Conservation (phyloP, 2,888 invertebrate genomes). For the Lamellibrachia columna region DNA sequence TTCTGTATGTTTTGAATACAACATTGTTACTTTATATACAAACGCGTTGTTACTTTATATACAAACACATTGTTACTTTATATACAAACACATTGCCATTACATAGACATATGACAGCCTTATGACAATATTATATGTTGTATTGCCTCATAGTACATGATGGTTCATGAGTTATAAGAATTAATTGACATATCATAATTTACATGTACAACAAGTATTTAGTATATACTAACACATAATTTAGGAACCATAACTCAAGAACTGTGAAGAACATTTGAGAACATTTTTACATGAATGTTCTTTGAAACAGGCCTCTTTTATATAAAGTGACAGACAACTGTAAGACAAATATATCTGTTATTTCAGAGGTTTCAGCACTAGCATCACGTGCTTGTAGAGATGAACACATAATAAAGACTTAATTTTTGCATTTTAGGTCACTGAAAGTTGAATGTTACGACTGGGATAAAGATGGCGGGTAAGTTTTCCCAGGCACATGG, state of each 20-base stretch:
- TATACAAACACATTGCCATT: too few relatives aligned
- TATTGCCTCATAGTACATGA: too few relatives aligned
- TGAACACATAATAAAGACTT: background rate
- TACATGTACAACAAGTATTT: too few relatives aligned
- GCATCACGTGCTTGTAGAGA: background rate
- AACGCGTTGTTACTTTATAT: too few relatives aligned
- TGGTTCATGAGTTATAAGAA: too few relatives aligned
- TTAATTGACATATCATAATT: too few relatives aligned
- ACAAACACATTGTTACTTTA: too few relatives aligned
- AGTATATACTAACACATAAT: too few relatives aligned
- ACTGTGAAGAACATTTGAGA: background rate
- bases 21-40: background rate
- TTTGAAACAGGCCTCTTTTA: background rate
- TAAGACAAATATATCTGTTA: background rate
- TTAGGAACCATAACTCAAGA: background rate
- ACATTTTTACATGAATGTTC: background rate
- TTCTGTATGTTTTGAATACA: background rate
- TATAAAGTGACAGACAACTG: background rate
- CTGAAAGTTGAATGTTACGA: conserved; percentile 69
- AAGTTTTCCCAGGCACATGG: conserved; percentile 37
- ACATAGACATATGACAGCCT: too few relatives aligned
- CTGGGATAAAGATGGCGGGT: conserved; percentile 68
- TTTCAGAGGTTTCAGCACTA: background rate
- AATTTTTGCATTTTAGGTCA: conserved; percentile 55
- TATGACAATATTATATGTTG: too few relatives aligned